These are phyloP conservation scores for Cromileptes altivelis DNA, from an alignment of 2,113 vertebrate species.

Conservation along the genomic window DNA sequence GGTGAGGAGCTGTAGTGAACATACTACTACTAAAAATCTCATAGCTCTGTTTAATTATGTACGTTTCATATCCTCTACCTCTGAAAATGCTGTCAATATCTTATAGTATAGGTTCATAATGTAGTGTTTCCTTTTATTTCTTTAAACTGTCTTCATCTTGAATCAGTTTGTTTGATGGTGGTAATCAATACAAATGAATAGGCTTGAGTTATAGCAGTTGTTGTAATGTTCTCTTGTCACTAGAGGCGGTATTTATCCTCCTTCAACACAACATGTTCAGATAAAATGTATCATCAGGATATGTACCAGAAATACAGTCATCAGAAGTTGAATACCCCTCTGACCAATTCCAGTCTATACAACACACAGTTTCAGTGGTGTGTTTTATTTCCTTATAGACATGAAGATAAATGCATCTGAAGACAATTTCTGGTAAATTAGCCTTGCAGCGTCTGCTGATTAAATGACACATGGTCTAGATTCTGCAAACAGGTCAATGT, in stretches of 20 bases:
- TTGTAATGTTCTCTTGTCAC: slow-evolving; percentile 22
- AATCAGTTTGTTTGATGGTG: neutral
- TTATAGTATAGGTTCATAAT: neutral
- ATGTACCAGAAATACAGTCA: neutral
- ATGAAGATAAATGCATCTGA: neutral
- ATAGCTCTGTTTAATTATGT: neutral
- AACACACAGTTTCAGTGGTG: neutral
- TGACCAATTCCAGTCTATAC: neutral
- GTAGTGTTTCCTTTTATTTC: neutral
- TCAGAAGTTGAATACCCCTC: neutral
- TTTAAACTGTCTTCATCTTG: neutral
- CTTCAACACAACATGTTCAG: neutral
- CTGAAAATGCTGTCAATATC: neutral
- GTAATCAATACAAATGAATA: neutral
- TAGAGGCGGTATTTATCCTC: slow-evolving; percentile 50
- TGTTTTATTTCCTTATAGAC: neutral
- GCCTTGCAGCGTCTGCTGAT: neutral
- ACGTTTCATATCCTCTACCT: neutral
- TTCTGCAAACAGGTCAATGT: slow-evolving; percentile 1
- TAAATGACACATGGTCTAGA: neutral
- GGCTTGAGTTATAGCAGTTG: neutral
- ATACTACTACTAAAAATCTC: neutral
- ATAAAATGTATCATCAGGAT: neutral
- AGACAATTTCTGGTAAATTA: neutral
- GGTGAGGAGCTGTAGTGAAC: slow-evolving; percentile 80